Evolutionary conservation across 2,888 invertebrate species (phyloP).

Genomic region (Drosophila paramelanica): DNA sequence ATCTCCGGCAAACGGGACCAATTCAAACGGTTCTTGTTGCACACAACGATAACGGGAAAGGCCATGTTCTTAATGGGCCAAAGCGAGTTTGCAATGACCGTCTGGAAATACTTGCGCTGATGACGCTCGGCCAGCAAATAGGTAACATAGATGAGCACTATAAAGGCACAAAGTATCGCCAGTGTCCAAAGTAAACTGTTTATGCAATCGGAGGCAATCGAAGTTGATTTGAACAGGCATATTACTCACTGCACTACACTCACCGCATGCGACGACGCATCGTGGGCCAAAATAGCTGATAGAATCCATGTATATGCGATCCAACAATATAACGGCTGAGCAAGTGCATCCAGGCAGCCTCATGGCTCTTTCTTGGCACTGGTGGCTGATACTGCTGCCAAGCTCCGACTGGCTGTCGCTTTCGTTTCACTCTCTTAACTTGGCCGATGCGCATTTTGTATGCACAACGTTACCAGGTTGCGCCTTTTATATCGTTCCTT

Average conservation of each 20-base stretch:
- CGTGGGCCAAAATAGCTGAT: slow-evolving; percentile 57
- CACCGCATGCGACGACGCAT: slow-evolving; percentile 66
- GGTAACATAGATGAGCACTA: slow-evolving; percentile 69
- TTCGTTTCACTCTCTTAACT: slow-evolving; percentile 12
- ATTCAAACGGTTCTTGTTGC: slow-evolving; percentile 83
- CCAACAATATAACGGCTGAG: slow-evolving; percentile 39
- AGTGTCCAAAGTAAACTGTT: slow-evolving; percentile 75
- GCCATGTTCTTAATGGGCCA: slow-evolving; percentile 77
- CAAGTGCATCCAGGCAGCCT: slow-evolving; percentile 48
- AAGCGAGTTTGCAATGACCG: slow-evolving; percentile 77
- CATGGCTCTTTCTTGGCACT: not conserved
- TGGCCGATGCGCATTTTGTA: slow-evolving; percentile 36
- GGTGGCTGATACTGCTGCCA: slow-evolving; percentile 16
- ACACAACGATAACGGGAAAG: slow-evolving; percentile 83
- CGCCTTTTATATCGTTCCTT: slow-evolving; percentile 39
- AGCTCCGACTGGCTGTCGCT: slow-evolving; percentile 8
- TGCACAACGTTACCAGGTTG: not conserved
- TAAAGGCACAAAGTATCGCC: slow-evolving; percentile 64
- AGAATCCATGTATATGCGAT: slow-evolving; percentile 68
- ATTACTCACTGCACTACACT: slow-evolving; percentile 8
- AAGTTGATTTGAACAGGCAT: not conserved
- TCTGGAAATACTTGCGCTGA: slow-evolving; percentile 72
- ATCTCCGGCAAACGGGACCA: slow-evolving; percentile 79
- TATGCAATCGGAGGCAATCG: not conserved
- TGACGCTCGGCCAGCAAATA: slow-evolving; percentile 72